Percentiles rank a stretch among this genome's conserved stretches.
Evolutionary conservation across 1,140 invertebrate genomes (phyloP).

Genomic region (Thaumatotibia leucotreta): DNA sequence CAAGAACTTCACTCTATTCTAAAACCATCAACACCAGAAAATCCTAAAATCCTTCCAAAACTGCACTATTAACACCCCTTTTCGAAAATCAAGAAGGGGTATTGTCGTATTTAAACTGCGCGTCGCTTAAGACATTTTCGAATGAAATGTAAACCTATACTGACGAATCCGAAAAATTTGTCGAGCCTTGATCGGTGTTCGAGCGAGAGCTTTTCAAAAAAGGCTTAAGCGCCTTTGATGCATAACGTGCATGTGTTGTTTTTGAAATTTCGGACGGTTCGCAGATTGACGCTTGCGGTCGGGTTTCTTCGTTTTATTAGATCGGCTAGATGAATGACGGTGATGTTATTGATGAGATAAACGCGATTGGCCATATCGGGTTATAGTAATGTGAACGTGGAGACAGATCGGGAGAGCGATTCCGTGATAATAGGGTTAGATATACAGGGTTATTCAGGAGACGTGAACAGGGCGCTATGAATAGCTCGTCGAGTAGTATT

Average conservation of each 20-base stretch:
- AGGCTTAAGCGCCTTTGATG: not conserved
- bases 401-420: not conserved
- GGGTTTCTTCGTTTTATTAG: not conserved
- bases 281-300: not conserved
- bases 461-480: too few relatives aligned
- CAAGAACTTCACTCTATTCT: not conserved
- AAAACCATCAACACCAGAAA: not conserved
- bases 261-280: not conserved
- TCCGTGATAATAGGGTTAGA: not conserved
- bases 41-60: not conserved
- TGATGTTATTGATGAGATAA: not conserved
- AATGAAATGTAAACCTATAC: not conserved
- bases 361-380: not conserved
- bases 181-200: not conserved
- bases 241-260: not conserved
- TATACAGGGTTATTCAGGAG: not conserved
- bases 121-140: not conserved
- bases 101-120: not conserved
- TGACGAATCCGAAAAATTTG: not conserved
- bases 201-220: not conserved
- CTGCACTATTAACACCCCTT: not conserved
- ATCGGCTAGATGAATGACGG: not conserved
- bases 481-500: too few relatives aligned
- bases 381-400: not conserved
- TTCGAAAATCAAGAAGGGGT: not conserved